Base-by-base conservation (phyloP, 2,113 vertebrate species). In the Hoplias malabaricus region DNA sequence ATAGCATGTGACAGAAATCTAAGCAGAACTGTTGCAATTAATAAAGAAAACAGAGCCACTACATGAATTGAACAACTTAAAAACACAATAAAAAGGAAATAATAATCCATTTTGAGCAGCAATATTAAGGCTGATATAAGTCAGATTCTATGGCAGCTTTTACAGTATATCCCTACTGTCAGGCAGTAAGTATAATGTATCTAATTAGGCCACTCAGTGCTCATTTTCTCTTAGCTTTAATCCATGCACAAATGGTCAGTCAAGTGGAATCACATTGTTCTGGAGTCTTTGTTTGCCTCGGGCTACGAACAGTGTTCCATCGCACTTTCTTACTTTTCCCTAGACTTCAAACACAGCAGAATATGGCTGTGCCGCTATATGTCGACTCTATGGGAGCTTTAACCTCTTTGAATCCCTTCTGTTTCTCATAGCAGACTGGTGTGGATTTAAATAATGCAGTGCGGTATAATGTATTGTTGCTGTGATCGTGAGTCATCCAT, bases 161-260 rank as follows among this genome's bases (percentile, higher is more conserved):
- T 34, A 34, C 31, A 12, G 38, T 48, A 3, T 59, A 59, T 40
- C 23, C 29, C 36, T 23, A 19, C 70, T 63, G 34, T 33, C 59
- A 63, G 33, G 31, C 59, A 36, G 16, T n/a, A 72, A 43, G 14
- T 29, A 42, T 33, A 31, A 19, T 38, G 21, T 19, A 54, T 34
- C 68, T 69, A 69, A 53, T 69, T 56, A 54, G 50, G 21, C 23
- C 34, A 71, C 38, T n/a, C 34, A 36, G n/a, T 63, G 72, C 27
- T 75, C 59, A 54, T 66, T 36, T n/a, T 63, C 48, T 75, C 72
- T 63, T 5, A 34, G 61, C 14, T 40, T n/a, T 75, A 75, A 75
- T 75, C 46, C 57, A 62, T 53, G 48, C 48, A 53, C 48, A 53
- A 53, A 46, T 63, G 59, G 31, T 36, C n/a, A 29, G 13, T 27